Conservation (phyloP, 2,888 invertebrate species). For the Vannuccia rotundouncinata region DNA sequence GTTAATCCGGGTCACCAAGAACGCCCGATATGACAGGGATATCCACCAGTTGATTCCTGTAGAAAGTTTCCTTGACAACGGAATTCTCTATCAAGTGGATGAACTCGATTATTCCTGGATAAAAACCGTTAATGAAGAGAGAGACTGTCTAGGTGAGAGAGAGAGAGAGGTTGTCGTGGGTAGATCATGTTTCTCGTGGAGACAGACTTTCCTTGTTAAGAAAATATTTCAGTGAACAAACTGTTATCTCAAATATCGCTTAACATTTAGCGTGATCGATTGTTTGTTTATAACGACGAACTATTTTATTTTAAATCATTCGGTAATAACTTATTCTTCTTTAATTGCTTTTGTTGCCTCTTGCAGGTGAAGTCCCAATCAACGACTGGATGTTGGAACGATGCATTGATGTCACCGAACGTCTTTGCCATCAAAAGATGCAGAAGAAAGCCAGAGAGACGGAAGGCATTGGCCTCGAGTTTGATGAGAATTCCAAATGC, state of each 20-base stretch:
- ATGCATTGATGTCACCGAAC: slow-evolving; percentile 32
- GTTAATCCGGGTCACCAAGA: background rate
- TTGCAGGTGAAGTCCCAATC: background rate
- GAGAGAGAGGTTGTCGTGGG: too few relatives aligned
- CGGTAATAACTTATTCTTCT: too few relatives aligned
- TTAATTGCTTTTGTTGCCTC: too few relatives aligned
- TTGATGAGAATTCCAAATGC: slow-evolving; percentile 95
- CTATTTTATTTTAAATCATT: too few relatives aligned
- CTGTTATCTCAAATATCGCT: too few relatives aligned
- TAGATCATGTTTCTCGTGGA: too few relatives aligned
- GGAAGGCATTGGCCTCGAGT: slow-evolving; percentile 74
- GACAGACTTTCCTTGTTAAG: too few relatives aligned
- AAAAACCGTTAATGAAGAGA: slow-evolving; percentile 26
- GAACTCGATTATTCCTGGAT: slow-evolving; percentile 35
- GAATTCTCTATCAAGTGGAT: slow-evolving; percentile 35
- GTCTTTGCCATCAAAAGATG: slow-evolving; percentile 54
- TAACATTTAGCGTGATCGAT: too few relatives aligned
- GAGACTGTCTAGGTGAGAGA: slow-evolving; percentile 33
- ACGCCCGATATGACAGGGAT: background rate
- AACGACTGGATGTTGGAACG: slow-evolving; percentile 14
- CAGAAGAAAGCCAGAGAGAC: slow-evolving; percentile 53
- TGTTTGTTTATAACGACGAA: too few relatives aligned
- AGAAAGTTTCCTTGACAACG: background rate
- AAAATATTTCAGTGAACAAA: too few relatives aligned
- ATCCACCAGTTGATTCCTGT: background rate